phyloP scores from a whole-genome alignment of 2,797 vertebrate genomes.

The Mycteria americana region DNA sequence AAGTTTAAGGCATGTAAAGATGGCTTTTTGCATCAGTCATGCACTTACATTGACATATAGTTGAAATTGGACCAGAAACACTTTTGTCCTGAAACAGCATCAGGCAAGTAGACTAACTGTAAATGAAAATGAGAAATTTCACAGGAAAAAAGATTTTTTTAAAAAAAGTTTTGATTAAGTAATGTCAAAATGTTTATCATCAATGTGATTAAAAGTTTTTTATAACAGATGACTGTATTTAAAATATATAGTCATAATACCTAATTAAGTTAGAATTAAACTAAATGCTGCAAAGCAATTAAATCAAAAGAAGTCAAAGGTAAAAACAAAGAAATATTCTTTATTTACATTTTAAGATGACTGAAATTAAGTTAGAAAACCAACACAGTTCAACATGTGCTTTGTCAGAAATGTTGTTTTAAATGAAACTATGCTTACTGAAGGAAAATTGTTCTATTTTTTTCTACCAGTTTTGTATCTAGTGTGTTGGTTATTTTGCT shows the following conservation, averaged over 20 bases:
- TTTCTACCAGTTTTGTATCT: background rate
- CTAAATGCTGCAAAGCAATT: background rate
- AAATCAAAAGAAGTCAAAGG: background rate
- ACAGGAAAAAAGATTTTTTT: background rate
- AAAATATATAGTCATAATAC: background rate
- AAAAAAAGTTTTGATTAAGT: background rate
- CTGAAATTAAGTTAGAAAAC: background rate
- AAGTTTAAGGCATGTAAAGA: background rate
- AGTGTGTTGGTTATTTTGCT: background rate
- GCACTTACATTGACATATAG: background rate
- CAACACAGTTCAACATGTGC: rapidly evolving
- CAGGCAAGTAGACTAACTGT: background rate
- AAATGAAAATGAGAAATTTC: background rate
- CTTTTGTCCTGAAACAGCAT: background rate
- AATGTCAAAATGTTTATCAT: background rate
- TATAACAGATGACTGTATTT: background rate
- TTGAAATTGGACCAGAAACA: background rate
- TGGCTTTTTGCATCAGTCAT: background rate
- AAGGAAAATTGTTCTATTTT: background rate
- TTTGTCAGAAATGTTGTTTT: background rate
- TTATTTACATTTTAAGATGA: background rate
- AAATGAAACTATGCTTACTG: background rate
- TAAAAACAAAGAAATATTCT: background rate
- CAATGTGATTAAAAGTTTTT: background rate
- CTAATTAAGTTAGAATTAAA: background rate